Percentiles rank a stretch among this genome's conserved stretches.
These are phyloP conservation scores for Phlogophora meticulosa DNA, from an alignment of 2,888 invertebrate species.

Conservation along the genomic window DNA sequence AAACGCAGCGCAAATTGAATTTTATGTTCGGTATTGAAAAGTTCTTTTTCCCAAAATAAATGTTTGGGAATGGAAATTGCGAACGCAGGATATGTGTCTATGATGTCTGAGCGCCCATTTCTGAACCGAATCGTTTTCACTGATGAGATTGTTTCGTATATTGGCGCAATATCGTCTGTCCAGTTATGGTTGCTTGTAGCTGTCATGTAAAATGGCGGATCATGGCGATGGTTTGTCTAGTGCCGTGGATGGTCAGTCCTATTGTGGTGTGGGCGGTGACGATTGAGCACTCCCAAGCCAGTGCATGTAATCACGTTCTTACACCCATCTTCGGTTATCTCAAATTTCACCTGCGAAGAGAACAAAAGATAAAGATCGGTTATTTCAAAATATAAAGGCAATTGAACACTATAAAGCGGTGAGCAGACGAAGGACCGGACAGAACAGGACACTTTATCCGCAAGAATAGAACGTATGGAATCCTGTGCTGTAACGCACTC, in stretches of 20 bases:
- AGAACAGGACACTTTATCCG: no score
- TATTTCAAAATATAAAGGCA: no score
- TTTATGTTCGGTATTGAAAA: background rate
- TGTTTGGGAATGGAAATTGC: background rate
- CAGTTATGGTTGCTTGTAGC: background rate
- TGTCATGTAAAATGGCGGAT: background rate
- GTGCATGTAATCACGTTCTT: conserved; percentile 85
- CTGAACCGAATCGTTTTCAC: background rate
- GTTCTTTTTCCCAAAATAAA: background rate
- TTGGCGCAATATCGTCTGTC: background rate
- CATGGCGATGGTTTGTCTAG: conserved; percentile 5
- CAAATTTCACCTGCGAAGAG: conserved; percentile 86
- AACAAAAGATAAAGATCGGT: background rate
- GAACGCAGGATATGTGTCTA: background rate
- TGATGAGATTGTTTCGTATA: background rate
- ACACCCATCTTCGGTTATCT: conserved; percentile 75
- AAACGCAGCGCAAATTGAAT: background rate
- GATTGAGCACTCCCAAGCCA: conserved; percentile 80
- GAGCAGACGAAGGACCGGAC: no score
- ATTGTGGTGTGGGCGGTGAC: conserved; percentile 48
- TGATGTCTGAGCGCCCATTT: background rate
- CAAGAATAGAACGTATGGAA: no score
- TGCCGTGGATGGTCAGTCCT: conserved; percentile 3
- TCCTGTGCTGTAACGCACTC: no score
- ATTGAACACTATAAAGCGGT: no score